Evolutionary conservation across 2,113 vertebrate genomes (phyloP), one percentile per base, ranked within the genome.

Genomic region (Oryzias celebensis): DNA sequence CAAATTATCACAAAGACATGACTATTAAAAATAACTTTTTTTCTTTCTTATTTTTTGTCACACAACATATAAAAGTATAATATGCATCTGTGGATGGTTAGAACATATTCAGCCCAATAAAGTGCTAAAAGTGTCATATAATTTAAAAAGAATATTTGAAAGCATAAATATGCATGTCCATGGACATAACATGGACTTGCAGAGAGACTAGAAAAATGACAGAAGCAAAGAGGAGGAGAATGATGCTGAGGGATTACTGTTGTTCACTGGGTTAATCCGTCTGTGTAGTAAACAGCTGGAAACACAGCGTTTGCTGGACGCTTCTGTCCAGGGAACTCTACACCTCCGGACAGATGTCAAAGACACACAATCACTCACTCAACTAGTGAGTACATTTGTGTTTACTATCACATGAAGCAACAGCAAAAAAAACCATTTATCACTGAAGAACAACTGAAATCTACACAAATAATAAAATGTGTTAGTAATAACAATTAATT

Each of bases 201-300:
- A 36, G 36, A 16, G 45, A 47, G 18, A 48, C 2, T 26, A 62
- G 58, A 44, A 59, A 51, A n/a, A 52, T 6, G 15, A 18, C 23
- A 31, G 48, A 56, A 47, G 41, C 20, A 45, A 26, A 28, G 51
- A 43, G 53, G 57, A 58, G 65, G 68, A 68, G 74, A 49, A 43
- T 22, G 74, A 68, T 20, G 0, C 49, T 53, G 65, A 47, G 51
- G 73, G 77, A 86, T 87, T 86, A 81, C 69, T 70, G 24, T 72
- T 80, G 82, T 88, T 89, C 85, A 88, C 23, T 88, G 81, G 86
- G 86, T 88, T 87, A 88, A 88, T 89, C 89, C 78, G 66, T 63
- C 49, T 58, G 48, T 71, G 73, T 87, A 88, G 87, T 87, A 90
- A 89, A 90, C 82, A 85, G 79, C 77, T 24, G 65, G 87, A 87